Conservation (phyloP, 2,797 vertebrate species). For the Sebastes baramenuke region DNA sequence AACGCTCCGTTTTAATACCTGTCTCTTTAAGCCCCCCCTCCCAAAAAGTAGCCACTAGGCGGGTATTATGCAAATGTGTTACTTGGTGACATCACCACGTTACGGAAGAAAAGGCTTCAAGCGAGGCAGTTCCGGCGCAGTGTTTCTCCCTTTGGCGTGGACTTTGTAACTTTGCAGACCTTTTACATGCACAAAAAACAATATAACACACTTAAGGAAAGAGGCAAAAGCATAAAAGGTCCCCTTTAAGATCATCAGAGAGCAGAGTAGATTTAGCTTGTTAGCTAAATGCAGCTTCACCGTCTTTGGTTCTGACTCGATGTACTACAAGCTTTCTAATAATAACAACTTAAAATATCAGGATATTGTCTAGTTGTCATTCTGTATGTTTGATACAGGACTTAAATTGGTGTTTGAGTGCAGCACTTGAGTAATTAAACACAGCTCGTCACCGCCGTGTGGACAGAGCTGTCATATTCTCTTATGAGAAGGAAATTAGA, state of each 20-base stretch:
- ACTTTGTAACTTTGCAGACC: too few species aligned
- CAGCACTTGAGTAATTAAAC: constrained; percentile 13
- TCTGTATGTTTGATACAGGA: not conserved
- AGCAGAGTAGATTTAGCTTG: not conserved
- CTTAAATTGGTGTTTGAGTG: not conserved
- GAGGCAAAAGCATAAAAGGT: too few species aligned
- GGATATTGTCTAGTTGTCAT: constrained; percentile 1
- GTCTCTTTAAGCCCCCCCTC: too few species aligned
- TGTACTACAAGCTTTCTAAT: not conserved
- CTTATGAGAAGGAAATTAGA: constrained; percentile 25
- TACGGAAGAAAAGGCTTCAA: too few species aligned
- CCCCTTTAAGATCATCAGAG: not conserved
- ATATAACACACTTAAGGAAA: too few species aligned
- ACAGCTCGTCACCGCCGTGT: not conserved
- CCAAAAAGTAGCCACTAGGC: too few species aligned
- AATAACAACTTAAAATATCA: not conserved
- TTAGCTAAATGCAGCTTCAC: not conserved
- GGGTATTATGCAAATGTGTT: too few species aligned
- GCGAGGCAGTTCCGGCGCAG: too few species aligned
- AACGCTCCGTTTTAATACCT: rapidly evolving
- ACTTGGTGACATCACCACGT: too few species aligned
- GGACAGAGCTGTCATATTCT: constrained; percentile 35
- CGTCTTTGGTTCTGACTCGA: not conserved
- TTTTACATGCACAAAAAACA: not conserved
- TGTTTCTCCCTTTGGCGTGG: too few species aligned